Conservation (phyloP, 2,797 vertebrate species). For the Falco novaeseelandiae region DNA sequence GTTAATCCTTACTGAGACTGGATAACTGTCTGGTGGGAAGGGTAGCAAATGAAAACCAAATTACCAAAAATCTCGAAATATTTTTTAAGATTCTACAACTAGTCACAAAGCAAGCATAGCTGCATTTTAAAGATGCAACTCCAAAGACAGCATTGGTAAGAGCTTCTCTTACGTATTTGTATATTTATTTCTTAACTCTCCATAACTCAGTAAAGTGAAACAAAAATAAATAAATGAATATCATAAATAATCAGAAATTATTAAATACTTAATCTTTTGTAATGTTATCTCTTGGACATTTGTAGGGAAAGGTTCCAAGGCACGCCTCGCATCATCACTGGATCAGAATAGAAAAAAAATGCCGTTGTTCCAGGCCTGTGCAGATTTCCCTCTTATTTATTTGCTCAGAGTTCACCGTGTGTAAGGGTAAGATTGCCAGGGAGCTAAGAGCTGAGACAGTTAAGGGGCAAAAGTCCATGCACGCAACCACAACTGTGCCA, state of each 20-base stretch:
- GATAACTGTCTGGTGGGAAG: background rate
- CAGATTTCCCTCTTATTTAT: background rate
- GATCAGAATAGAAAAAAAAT: background rate
- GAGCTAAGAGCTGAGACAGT: background rate
- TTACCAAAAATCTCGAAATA: accelerated
- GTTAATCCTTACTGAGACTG: background rate
- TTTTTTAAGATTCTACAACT: background rate
- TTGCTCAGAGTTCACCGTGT: background rate
- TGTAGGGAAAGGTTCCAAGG: background rate
- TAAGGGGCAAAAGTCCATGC: background rate
- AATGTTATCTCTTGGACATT: background rate
- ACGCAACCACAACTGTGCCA: accelerated
- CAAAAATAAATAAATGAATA: background rate
- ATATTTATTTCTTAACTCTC: background rate
- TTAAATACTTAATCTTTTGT: background rate
- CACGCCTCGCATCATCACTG: background rate
- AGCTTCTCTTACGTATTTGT: background rate
- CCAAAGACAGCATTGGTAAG: background rate
- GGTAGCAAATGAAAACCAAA: background rate
- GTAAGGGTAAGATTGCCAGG: background rate
- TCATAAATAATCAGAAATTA: background rate
- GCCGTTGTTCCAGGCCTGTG: background rate
- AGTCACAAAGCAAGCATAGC: background rate
- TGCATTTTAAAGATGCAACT: background rate
- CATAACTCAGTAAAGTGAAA: background rate